A percentile compares a stretch with the other conserved stretches of the same genome.
phyloP scores from a whole-genome alignment of 2,888 invertebrate species.

The Hermaeophaga mercurialis region DNA sequence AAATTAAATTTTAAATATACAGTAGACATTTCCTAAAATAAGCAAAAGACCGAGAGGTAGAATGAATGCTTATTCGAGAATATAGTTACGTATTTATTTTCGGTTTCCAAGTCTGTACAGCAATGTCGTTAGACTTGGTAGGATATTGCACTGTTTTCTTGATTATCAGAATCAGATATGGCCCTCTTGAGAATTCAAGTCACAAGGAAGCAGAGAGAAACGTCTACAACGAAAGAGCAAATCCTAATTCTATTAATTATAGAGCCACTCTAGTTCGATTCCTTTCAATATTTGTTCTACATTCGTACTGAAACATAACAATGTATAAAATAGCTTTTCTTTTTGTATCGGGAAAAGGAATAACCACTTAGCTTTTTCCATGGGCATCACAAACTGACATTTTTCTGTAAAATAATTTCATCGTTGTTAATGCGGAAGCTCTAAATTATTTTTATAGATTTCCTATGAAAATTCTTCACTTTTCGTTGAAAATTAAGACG shows the following conservation, averaged over 20 bases:
- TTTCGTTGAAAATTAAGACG: too few relatives aligned
- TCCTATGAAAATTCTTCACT: too few relatives aligned
- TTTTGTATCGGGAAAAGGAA: background rate
- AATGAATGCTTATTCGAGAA: background rate
- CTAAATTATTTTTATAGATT: too few relatives aligned
- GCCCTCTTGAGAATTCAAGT: conserved; percentile 36
- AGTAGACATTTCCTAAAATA: too few relatives aligned
- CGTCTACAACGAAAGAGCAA: conserved; percentile 40
- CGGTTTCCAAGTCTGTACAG: conserved; percentile 7
- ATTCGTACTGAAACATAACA: conserved; percentile 18
- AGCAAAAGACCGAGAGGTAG: too few relatives aligned
- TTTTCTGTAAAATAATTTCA: too few relatives aligned
- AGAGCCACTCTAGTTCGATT: conserved; percentile 35
- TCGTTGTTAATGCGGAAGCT: too few relatives aligned
- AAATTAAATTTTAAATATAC: too few relatives aligned
- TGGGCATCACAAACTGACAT: background rate
- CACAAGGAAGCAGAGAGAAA: conserved; percentile 30
- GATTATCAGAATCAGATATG: conserved; percentile 36
- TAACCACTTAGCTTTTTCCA: too few relatives aligned
- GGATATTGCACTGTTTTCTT: conserved; percentile 28
- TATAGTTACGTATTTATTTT: background rate
- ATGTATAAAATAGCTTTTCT: conserved; percentile 17
- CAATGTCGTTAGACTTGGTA: conserved; percentile 21
- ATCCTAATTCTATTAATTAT: conserved; percentile 46
- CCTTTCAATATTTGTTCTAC: conserved; percentile 26